A percentile compares a stretch with the other conserved stretches of the same genome.
Conservation (phyloP, 1,140 invertebrate species). For the Dolichoris vasculosae region DNA sequence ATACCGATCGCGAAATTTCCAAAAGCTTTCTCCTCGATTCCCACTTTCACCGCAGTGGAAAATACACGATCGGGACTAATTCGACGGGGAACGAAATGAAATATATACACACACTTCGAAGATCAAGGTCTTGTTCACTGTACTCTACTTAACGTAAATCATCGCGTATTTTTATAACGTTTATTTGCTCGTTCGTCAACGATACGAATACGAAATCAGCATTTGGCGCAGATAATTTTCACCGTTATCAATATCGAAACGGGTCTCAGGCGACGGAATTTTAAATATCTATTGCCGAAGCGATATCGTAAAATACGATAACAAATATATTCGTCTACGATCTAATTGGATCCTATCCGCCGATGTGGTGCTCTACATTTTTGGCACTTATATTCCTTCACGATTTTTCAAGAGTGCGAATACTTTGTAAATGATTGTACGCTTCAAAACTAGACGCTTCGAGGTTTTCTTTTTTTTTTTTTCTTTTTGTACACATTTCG, state of each 20-base stretch:
- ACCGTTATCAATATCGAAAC: background rate
- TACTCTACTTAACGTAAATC: background rate
- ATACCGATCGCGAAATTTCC: background rate
- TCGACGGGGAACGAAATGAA: background rate
- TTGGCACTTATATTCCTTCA: constrained; percentile 9
- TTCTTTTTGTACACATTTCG: background rate
- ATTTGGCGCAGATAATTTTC: background rate
- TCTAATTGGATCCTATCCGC: background rate
- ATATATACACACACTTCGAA: background rate
- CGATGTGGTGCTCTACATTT: background rate
- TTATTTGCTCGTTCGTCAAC: background rate
- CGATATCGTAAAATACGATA: background rate
- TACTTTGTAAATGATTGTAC: background rate
- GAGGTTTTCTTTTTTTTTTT: background rate
- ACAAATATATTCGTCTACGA: background rate
- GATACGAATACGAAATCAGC: background rate
- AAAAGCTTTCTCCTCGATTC: background rate
- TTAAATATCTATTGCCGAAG: background rate
- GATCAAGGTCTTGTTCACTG: background rate
- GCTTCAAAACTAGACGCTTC: background rate
- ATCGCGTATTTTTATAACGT: background rate
- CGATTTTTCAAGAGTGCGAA: constrained; percentile 14
- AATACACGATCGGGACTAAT: too few relatives aligned
- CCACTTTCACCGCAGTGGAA: too few relatives aligned
- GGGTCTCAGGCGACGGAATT: background rate